Base-by-base conservation (phyloP, 2,113 vertebrate genomes). In the Fulmarus glacialis region DNA sequence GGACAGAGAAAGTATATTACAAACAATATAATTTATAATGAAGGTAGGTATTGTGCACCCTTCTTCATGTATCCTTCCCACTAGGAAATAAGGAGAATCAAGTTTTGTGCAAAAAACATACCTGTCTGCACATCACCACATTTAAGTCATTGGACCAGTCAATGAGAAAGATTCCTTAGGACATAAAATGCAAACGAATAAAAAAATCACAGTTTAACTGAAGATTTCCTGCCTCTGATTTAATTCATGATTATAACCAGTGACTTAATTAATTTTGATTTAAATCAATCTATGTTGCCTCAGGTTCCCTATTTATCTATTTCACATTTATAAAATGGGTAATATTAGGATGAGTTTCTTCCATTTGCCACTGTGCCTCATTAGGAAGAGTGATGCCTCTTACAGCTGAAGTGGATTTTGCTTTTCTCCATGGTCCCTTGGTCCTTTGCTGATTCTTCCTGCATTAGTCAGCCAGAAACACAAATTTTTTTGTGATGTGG, bases 401-500 rank as follows among this genome's bases (percentile, higher is more conserved):
- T 38, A 48, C 9, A 71, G 7, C 50, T 70, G 40, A 66, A 89
- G 50, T 42, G 50, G 29, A 82, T 80, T 84, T 90, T 85, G 23
- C 16, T 52, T 13, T 55, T 67, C 34, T 75, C 13, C 55, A 4
- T 0, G 0, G 12, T 93, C 30, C 30, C 12, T 63, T 43, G 13
- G 20, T 45, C 5, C 29, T 91, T 55, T 40, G 24, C 53, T 62
- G 34, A 82, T 73, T 77, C 78, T 72, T 64, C 48, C 53, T 43
- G 52, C 60, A 36, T 7, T 5, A 72, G 22, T 32, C 27, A 85
- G 64, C 8, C 52, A 95, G 75, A 72, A 93, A 42, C 42, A 70
- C 7, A 12, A 48, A 0, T 0, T 15, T 52, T 82, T 97, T 94
- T 95, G 94, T 93, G 91, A 95, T 97, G 95, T 88, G 94, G 94